A percentile compares a stretch with the other conserved stretches of the same genome.
phyloP scores from a whole-genome alignment of 1,140 invertebrate genomes.

The Latrodectus geometricus region DNA sequence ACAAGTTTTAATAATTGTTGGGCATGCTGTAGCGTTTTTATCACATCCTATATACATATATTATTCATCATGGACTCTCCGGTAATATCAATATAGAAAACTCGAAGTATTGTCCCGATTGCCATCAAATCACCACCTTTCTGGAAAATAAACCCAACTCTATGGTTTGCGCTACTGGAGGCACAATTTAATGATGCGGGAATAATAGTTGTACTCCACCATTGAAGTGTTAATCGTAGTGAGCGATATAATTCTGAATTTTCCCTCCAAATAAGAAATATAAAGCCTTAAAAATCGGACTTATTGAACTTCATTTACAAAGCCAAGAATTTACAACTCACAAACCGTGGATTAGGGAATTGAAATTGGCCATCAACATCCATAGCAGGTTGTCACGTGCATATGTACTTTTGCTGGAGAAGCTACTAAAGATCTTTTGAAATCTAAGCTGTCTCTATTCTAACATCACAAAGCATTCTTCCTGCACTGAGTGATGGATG shows the following conservation, averaged over 20 bases:
- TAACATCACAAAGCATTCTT: not conserved
- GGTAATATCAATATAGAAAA: no score
- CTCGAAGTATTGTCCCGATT: not conserved
- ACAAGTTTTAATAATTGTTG: no score
- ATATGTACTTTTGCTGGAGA: not conserved
- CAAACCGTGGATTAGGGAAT: not conserved
- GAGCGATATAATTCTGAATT: not conserved
- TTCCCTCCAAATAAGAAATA: not conserved
- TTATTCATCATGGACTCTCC: no score
- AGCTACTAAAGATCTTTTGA: not conserved
- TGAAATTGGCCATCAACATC: not conserved
- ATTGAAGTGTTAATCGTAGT: not conserved
- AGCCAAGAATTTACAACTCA: not conserved
- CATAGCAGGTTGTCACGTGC: not conserved
- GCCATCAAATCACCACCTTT: constrained; percentile 62
- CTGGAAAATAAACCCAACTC: constrained; percentile 62
- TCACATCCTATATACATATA: no score
- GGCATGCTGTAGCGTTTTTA: no score
- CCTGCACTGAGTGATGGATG: not conserved
- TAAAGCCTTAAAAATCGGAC: not conserved
- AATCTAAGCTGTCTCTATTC: not conserved
- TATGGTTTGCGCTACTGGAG: constrained; percentile 67
- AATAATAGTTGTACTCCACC: constrained; percentile 43
- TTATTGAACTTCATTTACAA: constrained; percentile 3
- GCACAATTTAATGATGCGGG: constrained; percentile 60